A percentile compares a stretch with the other conserved stretches of the same genome.
These are phyloP conservation scores for Oncorhynchus nerka DNA, from an alignment of 2,113 vertebrate species.

Conservation along the genomic window DNA sequence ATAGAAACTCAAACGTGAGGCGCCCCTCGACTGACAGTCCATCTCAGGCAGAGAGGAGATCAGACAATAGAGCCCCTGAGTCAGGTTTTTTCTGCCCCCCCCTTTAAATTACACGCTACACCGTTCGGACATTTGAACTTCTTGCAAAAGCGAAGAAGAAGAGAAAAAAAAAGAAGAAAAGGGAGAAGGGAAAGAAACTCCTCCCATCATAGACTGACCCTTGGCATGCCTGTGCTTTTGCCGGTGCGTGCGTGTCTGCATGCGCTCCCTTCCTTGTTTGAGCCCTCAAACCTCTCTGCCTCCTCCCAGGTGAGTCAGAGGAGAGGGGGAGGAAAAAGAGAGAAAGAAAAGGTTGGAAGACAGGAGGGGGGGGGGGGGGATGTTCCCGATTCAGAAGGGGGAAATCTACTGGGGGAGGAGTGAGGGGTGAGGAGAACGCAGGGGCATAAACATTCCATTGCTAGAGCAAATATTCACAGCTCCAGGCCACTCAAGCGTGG, in stretches of 20 bases:
- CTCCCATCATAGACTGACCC: slow-evolving; percentile 22
- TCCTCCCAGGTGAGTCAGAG: slow-evolving; percentile 50
- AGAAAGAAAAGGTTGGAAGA: not conserved
- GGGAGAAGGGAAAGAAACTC: slow-evolving; percentile 10
- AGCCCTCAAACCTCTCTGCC: slow-evolving; percentile 10
- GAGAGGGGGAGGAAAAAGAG: not conserved
- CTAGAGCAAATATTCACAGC: slow-evolving; percentile 75
- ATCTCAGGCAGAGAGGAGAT: slow-evolving; percentile 18
- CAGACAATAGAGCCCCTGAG: slow-evolving; percentile 17
- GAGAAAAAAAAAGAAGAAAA: slow-evolving; percentile 1
- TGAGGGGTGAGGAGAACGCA: slow-evolving; percentile 32
- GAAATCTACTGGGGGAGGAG: slow-evolving; percentile 21
- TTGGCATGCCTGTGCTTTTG: slow-evolving; percentile 18
- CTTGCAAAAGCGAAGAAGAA: not conserved
- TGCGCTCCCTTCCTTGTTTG: slow-evolving; percentile 1
- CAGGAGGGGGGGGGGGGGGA: not conserved
- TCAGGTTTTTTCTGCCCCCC: slow-evolving; percentile 18
- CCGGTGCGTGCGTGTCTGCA: not conserved
- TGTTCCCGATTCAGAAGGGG: not conserved
- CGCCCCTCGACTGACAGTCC: slow-evolving; percentile 23
- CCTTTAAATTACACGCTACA: slow-evolving; percentile 29
- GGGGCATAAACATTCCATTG: slow-evolving; percentile 75
- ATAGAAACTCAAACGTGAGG: slow-evolving; percentile 21
- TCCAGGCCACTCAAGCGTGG: slow-evolving; percentile 74
- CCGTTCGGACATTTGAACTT: slow-evolving; percentile 32